A percentile compares a stretch with the other conserved stretches of the same genome.
Conservation (phyloP, 2,888 invertebrate genomes). For the Gymnoscelis rufifasciata region DNA sequence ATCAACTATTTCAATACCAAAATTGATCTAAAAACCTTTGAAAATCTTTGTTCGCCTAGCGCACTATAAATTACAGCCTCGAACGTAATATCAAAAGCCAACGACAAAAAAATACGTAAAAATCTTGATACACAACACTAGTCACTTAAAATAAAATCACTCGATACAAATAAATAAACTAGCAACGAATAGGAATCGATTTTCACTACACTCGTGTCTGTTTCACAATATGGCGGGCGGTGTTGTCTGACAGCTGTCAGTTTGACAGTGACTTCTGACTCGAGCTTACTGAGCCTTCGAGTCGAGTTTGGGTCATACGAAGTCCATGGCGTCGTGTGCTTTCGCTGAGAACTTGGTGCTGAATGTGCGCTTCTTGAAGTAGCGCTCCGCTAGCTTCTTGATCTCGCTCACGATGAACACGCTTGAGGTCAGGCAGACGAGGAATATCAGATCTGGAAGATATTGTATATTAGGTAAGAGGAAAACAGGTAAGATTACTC, state of each 20-base stretch:
- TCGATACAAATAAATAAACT: constrained; percentile 26
- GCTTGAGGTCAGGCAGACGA: constrained; percentile 95
- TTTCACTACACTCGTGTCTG: constrained; percentile 25
- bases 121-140: constrained; percentile 13
- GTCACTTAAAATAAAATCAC: constrained; percentile 22
- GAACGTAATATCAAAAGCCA: constrained; percentile 7
- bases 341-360: constrained; percentile 62
- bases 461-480: no score
- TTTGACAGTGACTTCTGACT: constrained; percentile 24
- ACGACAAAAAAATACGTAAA: not conserved
- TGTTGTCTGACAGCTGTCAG: constrained; percentile 17
- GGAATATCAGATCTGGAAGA: constrained; percentile 91
- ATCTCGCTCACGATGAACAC: constrained; percentile 96
- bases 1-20: not conserved
- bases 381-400: constrained; percentile 91
- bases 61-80: constrained; percentile 5
- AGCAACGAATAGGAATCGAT: constrained; percentile 47
- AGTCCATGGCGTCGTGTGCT: constrained; percentile 80
- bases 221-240: constrained; percentile 19
- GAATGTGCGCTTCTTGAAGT: constrained; percentile 79
- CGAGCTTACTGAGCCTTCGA: constrained; percentile 64
- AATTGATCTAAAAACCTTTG: constrained; percentile 3
- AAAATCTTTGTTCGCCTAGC: constrained; percentile 12
- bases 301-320: constrained; percentile 84
- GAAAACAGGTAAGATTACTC: no score